A percentile compares a stretch with the other conserved stretches of the same genome.
phyloP scores from a whole-genome alignment of 2,113 vertebrate genomes.

The Grallaria varia region DNA sequence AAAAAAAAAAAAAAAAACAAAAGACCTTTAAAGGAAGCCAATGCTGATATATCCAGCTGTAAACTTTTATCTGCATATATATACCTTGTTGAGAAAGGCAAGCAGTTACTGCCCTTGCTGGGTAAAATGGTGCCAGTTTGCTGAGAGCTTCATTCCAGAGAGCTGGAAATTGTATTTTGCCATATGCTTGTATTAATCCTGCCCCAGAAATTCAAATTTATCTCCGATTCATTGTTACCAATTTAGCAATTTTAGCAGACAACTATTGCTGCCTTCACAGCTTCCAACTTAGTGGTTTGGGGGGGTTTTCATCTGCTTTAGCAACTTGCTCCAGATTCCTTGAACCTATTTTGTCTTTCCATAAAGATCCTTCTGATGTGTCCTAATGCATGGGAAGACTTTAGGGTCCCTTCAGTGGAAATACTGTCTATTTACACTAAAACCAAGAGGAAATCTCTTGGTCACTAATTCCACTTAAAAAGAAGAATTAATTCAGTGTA shows the following conservation, averaged over 20 bases:
- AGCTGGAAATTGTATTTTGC: not conserved
- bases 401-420: not conserved
- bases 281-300: not conserved
- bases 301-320: not conserved
- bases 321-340: not conserved
- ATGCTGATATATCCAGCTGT: not conserved
- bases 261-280: not conserved
- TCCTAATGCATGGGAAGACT: not conserved
- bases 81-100: not conserved
- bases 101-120: not conserved
- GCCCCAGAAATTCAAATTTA: not conserved
- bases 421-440: not conserved
- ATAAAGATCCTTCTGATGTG: not conserved
- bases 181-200: not conserved
- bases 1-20: accelerated
- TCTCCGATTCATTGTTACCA: not conserved
- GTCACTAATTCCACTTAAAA: not conserved
- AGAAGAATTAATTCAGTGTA: not conserved
- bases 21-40: not conserved
- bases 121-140: not conserved
- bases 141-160: not conserved
- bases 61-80: too few species aligned
- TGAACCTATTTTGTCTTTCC: not conserved
- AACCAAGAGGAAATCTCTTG: not conserved
- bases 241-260: not conserved